These are phyloP conservation scores for Helleia helle DNA, from an alignment of 2,888 invertebrate species.

Conservation along the genomic window DNA sequence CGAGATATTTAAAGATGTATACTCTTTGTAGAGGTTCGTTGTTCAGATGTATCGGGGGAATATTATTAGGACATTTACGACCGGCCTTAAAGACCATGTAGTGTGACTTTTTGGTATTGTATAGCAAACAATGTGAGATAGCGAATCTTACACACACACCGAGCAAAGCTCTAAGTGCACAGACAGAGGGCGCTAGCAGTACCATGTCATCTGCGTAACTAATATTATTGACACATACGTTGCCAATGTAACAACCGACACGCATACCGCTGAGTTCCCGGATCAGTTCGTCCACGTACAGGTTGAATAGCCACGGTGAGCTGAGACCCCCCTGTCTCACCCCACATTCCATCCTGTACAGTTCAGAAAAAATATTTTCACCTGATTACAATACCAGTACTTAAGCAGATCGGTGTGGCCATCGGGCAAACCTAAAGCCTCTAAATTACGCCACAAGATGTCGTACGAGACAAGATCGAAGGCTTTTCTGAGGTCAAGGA, in stretches of 20 bases:
- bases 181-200: no score
- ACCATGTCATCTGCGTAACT: not conserved
- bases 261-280: not conserved
- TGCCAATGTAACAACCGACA: no score
- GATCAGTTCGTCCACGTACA: not conserved
- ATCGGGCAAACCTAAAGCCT: not conserved
- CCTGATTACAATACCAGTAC: not conserved
- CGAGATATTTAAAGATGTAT: not conserved
- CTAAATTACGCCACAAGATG: constrained; percentile 7
- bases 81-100: no score
- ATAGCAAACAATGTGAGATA: not conserved
- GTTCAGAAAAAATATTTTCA: not conserved
- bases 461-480: constrained; percentile 8
- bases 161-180: no score
- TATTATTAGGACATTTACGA: no score
- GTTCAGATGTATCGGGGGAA: no score
- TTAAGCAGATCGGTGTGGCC: constrained; percentile 1
- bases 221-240: not conserved
- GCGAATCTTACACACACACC: no score
- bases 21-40: no score
- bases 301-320: not conserved
- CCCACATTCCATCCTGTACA: not conserved
- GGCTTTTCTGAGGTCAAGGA: constrained; percentile 6
- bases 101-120: no score
- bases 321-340: not conserved